Evolutionary conservation across 2,888 invertebrate genomes (phyloP).

Genomic region (Crocallis elinguaria): DNA sequence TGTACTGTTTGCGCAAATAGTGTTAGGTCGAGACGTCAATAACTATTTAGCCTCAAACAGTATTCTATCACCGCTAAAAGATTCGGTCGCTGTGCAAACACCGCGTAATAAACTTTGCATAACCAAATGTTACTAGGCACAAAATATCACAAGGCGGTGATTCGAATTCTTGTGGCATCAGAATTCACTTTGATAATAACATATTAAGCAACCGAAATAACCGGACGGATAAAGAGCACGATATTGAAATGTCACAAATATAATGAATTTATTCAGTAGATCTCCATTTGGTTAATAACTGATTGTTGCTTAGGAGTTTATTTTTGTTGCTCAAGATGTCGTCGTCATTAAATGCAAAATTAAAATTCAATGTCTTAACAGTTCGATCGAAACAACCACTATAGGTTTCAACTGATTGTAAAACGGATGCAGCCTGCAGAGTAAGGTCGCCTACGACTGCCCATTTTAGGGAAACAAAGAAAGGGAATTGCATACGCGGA

Average conservation of each 20-base stretch:
- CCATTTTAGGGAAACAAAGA: slow-evolving; percentile 15
- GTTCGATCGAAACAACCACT: background rate
- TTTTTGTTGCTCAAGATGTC: slow-evolving; percentile 3
- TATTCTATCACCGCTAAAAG: slow-evolving; percentile 17
- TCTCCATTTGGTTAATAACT: slow-evolving; percentile 1
- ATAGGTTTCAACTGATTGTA: slow-evolving; percentile 3
- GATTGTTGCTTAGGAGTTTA: slow-evolving; percentile 6
- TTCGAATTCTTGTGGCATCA: slow-evolving; percentile 45
- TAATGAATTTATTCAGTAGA: slow-evolving; percentile 23
- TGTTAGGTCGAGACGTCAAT: slow-evolving; percentile 43
- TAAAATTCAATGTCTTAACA: slow-evolving; percentile 1
- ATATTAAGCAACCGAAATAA: slow-evolving; percentile 52
- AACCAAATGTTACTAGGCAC: slow-evolving; percentile 35
- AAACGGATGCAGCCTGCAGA: slow-evolving; percentile 7
- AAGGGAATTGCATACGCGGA: slow-evolving; percentile 9
- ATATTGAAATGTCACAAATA: slow-evolving; percentile 44
- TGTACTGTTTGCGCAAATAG: slow-evolving; percentile 58
- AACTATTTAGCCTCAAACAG: slow-evolving; percentile 26
- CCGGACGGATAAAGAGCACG: slow-evolving; percentile 50
- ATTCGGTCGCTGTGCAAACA: slow-evolving; percentile 21
- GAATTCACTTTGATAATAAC: slow-evolving; percentile 39
- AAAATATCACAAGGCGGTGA: slow-evolving; percentile 46
- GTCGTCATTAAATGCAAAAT: background rate
- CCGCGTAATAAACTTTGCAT: slow-evolving; percentile 31
- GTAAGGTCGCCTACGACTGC: slow-evolving; percentile 27